phyloP scores from a whole-genome alignment of 2,113 vertebrate genomes.

The Rafetus swinhoei region DNA sequence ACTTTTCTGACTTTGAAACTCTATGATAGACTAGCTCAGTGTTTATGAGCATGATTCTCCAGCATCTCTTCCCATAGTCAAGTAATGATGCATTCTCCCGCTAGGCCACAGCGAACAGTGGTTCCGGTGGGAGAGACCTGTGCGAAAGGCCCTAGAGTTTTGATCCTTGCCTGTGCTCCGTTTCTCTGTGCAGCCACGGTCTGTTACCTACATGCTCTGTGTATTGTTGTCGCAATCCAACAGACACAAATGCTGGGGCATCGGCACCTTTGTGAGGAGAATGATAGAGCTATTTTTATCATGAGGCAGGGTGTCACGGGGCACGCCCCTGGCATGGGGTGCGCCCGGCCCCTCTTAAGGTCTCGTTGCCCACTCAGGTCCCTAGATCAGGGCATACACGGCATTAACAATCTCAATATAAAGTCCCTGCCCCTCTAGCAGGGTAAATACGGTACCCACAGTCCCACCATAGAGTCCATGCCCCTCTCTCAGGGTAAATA shows the following conservation, averaged over 20 bases:
- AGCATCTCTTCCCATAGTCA: not conserved
- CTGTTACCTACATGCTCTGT: slow-evolving; percentile 28
- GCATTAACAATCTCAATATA: no score
- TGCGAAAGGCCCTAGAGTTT: slow-evolving; percentile 18
- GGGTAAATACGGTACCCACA: no score
- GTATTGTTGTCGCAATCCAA: slow-evolving; percentile 33
- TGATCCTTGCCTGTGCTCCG: not conserved
- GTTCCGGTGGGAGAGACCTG: not conserved
- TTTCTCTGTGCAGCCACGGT: not conserved
- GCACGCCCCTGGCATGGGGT: no score
- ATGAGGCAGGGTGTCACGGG: not conserved
- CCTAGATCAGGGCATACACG: no score
- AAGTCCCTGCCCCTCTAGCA: no score
- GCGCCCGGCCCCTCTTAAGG: no score
- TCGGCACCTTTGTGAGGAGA: slow-evolving; percentile 5
- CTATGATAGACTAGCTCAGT: not conserved
- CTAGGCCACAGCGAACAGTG: not conserved
- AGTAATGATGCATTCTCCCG: not conserved
- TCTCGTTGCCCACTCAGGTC: no score
- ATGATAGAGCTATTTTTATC: not conserved
- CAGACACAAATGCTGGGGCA: not conserved
- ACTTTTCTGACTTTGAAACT: not conserved
- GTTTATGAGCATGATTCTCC: not conserved
- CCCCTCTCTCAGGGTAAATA: no score
- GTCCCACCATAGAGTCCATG: no score